Percentiles rank a stretch among this genome's conserved stretches.
These are phyloP conservation scores for Ellobius talpinus DNA, from an alignment of 2,113 vertebrate species.

Conservation along the genomic window DNA sequence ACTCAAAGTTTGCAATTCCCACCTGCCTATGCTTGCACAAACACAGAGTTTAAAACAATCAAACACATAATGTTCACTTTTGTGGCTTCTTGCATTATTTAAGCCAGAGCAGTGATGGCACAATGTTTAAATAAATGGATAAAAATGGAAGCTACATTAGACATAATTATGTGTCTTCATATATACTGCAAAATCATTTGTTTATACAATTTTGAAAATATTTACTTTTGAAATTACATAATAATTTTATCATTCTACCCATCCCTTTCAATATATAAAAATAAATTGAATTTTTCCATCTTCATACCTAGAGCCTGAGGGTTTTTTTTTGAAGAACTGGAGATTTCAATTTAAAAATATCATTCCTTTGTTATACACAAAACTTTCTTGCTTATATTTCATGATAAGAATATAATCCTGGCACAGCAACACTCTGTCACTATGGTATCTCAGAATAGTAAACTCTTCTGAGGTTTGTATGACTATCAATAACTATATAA, in stretches of 20 bases:
- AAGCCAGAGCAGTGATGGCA: neutral
- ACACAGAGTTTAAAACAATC: neutral
- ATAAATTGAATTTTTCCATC: neutral
- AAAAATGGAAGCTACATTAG: neutral
- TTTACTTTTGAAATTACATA: neutral
- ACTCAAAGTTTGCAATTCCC: neutral
- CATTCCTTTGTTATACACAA: neutral
- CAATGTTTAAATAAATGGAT: neutral
- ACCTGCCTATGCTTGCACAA: neutral
- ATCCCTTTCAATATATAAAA: neutral
- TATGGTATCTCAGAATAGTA: neutral
- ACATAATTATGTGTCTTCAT: neutral
- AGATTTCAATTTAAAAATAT: neutral
- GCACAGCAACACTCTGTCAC: neutral
- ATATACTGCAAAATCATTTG: neutral
- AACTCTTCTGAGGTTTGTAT: constrained; percentile 58
- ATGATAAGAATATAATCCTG: constrained; percentile 25
- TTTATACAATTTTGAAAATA: constrained; percentile 20
- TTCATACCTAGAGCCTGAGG: neutral
- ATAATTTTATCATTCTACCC: neutral
- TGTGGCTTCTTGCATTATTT: neutral
- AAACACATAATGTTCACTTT: neutral
- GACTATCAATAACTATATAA: neutral
- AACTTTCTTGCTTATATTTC: neutral
- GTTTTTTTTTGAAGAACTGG: neutral